These are phyloP conservation scores for Parambassis ranga DNA, from an alignment of 2,797 vertebrate genomes.

Conservation along the genomic window DNA sequence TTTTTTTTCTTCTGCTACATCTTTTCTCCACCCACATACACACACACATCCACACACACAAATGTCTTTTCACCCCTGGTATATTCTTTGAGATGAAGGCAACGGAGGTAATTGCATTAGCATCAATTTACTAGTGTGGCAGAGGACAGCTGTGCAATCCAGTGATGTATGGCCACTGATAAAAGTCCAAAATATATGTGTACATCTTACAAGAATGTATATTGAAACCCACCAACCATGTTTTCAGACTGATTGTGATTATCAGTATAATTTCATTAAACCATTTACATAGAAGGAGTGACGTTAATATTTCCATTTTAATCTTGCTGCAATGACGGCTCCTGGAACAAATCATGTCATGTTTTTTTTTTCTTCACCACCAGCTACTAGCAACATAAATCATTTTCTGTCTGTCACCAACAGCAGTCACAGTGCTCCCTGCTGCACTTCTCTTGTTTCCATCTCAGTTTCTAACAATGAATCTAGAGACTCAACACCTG, in stretches of 20 bases:
- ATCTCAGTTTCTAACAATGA: constrained; percentile 12
- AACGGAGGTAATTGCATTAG: constrained; percentile 80
- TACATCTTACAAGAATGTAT: constrained; percentile 14
- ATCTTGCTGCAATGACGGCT: constrained; percentile 11
- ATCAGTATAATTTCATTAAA: constrained; percentile 48
- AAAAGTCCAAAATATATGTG: constrained; percentile 13
- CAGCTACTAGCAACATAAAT: constrained; percentile 35
- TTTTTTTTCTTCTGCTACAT: constrained; percentile 36
- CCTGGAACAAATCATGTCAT: constrained; percentile 14
- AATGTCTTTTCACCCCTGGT: constrained; percentile 33
- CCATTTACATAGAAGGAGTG: constrained; percentile 23
- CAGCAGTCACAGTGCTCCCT: constrained; percentile 21
- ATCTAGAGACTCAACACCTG: neutral
- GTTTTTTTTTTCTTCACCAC: constrained; percentile 18
- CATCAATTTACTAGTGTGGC: constrained; percentile 73
- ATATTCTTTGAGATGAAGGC: constrained; percentile 63
- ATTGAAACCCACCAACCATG: constrained; percentile 10
- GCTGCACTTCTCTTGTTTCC: constrained; percentile 15
- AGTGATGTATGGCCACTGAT: constrained; percentile 49
- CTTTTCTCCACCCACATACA: constrained; percentile 8
- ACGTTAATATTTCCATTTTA: constrained; percentile 30
- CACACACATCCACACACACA: neutral
- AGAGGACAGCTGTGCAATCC: constrained; percentile 69
- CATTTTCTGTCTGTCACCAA: constrained; percentile 29
- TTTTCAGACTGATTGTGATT: constrained; percentile 32